These are phyloP conservation scores for Ericerus pela DNA, from an alignment of 1,140 invertebrate genomes.

Conservation along the genomic window DNA sequence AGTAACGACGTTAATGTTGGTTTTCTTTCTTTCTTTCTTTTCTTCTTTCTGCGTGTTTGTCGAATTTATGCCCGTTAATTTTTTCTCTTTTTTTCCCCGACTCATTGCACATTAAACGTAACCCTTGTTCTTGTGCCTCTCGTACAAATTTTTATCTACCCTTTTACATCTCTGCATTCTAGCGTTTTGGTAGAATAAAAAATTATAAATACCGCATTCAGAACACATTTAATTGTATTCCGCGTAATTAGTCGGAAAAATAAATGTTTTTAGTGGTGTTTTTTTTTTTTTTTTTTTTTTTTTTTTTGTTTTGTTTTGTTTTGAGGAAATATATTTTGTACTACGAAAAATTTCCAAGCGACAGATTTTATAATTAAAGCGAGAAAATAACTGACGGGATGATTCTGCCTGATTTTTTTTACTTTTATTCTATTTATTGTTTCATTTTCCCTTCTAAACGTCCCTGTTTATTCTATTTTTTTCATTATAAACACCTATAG, in stretches of 20 bases:
- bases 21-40: neutral
- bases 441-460: too few species aligned
- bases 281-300: too few species aligned
- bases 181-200: neutral
- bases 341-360: slow-evolving; percentile 4
- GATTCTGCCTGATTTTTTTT: too few species aligned
- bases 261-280: slow-evolving; percentile 7
- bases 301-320: too few species aligned
- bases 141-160: slow-evolving; percentile 2
- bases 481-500: too few species aligned
- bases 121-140: neutral
- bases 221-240: slow-evolving; percentile 11
- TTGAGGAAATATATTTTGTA: slow-evolving; percentile 8
- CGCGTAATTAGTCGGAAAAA: slow-evolving; percentile 11
- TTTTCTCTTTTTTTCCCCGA: neutral
- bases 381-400: too few species aligned
- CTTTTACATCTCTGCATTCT: slow-evolving; percentile 2
- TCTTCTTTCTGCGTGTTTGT: too few species aligned
- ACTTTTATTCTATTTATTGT: neutral
- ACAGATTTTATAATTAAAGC: slow-evolving; percentile 4
- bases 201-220: slow-evolving; percentile 11
- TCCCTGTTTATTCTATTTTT: too few species aligned
- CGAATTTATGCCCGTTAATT: too few species aligned
- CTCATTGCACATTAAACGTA: neutral
- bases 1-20: neutral